Base-by-base conservation (phyloP, 2,888 invertebrate species). In the Hypsopygia costalis region DNA sequence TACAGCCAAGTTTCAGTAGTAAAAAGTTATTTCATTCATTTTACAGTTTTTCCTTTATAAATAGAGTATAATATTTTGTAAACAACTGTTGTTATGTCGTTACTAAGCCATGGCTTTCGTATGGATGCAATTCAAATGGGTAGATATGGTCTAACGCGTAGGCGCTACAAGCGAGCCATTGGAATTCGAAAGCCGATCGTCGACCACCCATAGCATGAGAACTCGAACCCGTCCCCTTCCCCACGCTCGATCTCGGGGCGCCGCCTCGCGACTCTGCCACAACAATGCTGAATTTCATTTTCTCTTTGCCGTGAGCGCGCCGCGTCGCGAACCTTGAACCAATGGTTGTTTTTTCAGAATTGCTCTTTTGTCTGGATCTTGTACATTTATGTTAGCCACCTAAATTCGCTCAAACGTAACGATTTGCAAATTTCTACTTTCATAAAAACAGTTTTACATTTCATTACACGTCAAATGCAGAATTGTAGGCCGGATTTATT, bases 161-260 rank as follows among this genome's bases (percentile, higher is more conserved):
- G 86, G 87, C 86, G 85, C 82, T 80, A 77, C 78, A 75, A 77
- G 79, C 81, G 74, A 81, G 77, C 76, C 81, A 78, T 80, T 81
- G 87, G 88, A 88, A 88, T 88, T 87, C 74, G 86, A 86, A 86
- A 82, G 87, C 85, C 81, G 81, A 81, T 81, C 85, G 77, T 71
- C 78, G 87, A 86, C 87, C 87, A 86, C 87, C 87, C 87, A 85
- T 78, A 82, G 79, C 87, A 81, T 86, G 87, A 85, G 87, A 88
- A 86, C 87, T 68, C 63, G 75, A 75, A 74, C 71, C 69, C 75
- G 76, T 75, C 76, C 82, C 83, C 79, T 82, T 83, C 85, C 86
- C 83, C 86, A 85, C 85, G 81, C 73, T 60, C 62, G 62, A 68
- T 62, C 65, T 66, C 65, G 65, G 71, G 73, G 77, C 81, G 76